phyloP scores from a whole-genome alignment of 2,888 invertebrate species.

The Zaprionus lineosus region DNA sequence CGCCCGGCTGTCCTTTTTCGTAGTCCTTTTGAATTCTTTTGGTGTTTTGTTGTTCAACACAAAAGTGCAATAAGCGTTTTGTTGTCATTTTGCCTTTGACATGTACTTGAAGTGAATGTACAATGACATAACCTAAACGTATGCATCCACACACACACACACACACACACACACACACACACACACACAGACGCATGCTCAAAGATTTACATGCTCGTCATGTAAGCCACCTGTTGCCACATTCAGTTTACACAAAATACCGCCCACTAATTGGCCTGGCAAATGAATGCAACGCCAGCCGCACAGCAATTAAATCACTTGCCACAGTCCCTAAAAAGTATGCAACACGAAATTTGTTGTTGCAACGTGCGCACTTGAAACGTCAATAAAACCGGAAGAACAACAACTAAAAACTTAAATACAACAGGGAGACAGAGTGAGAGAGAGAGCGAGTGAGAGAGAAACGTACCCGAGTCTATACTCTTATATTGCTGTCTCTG shows the following conservation, averaged over 20 bases:
- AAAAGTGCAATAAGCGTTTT: slow-evolving; percentile 63
- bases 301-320: slow-evolving; percentile 43
- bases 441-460: no score
- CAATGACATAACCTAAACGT: slow-evolving; percentile 61
- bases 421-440: slow-evolving; percentile 48
- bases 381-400: slow-evolving; percentile 60
- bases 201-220: slow-evolving; percentile 18
- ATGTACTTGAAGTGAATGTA: slow-evolving; percentile 61
- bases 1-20: no score
- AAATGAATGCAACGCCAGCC: slow-evolving; percentile 3
- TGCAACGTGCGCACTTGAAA: slow-evolving; percentile 33
- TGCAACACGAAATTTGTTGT: slow-evolving; percentile 49
- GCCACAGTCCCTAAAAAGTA: slow-evolving; percentile 33
- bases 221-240: slow-evolving; percentile 55
- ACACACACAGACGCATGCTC: background rate
- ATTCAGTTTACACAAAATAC: slow-evolving; percentile 20
- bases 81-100: slow-evolving; percentile 47
- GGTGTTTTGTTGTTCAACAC: slow-evolving; percentile 46
- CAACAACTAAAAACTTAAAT: slow-evolving; percentile 64
- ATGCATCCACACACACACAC: no score
- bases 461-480: no score
- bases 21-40: no score
- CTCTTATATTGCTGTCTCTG: slow-evolving; percentile 6
- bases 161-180: slow-evolving; percentile 8
- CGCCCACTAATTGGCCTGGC: slow-evolving; percentile 55